phyloP scores from a whole-genome alignment of 2,888 invertebrate genomes.

The Sminthurides aquaticus region DNA sequence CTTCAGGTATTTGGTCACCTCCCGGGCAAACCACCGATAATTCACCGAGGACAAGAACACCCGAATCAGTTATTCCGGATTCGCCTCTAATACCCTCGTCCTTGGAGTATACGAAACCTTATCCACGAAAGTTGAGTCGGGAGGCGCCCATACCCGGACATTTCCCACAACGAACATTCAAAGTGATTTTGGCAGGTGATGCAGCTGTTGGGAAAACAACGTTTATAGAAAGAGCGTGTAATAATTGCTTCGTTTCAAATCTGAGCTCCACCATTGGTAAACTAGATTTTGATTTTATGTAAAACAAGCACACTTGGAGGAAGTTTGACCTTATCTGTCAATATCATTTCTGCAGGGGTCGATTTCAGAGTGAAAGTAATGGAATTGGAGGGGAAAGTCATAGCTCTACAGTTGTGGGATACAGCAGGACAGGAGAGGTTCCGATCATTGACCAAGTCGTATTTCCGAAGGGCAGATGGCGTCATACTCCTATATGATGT shows the following conservation, averaged over 20 bases:
- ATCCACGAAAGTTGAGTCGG: neutral
- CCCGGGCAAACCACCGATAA: neutral
- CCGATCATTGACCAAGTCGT: conserved; percentile 56
- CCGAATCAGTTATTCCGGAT: conserved; percentile 6
- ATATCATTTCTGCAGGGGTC: conserved; percentile 51
- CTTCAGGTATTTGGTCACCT: conserved; percentile 34
- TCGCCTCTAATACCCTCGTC: conserved; percentile 2
- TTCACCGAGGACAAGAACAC: neutral
- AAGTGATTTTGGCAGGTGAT: conserved; percentile 57
- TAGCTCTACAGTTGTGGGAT: conserved; percentile 54
- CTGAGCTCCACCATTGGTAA: conserved; percentile 55
- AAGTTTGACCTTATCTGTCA: too few relatives aligned
- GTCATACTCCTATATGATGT: conserved; percentile 56
- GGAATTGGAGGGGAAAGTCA: conserved; percentile 51
- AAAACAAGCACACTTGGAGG: conserved; percentile 1
- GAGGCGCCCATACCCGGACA: neutral
- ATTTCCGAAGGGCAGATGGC: conserved; percentile 57
- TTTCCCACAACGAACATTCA: conserved; percentile 54
- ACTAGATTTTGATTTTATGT: too few relatives aligned
- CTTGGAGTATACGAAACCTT: neutral
- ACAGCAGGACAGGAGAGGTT: conserved; percentile 55
- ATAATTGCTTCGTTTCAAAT: conserved; percentile 52
- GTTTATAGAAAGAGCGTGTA: conserved; percentile 55
- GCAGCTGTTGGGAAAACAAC: conserved; percentile 58
- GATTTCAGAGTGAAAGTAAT: conserved; percentile 55